Conservation (phyloP, 2,113 vertebrate species). For the Vidua chalybeata region DNA sequence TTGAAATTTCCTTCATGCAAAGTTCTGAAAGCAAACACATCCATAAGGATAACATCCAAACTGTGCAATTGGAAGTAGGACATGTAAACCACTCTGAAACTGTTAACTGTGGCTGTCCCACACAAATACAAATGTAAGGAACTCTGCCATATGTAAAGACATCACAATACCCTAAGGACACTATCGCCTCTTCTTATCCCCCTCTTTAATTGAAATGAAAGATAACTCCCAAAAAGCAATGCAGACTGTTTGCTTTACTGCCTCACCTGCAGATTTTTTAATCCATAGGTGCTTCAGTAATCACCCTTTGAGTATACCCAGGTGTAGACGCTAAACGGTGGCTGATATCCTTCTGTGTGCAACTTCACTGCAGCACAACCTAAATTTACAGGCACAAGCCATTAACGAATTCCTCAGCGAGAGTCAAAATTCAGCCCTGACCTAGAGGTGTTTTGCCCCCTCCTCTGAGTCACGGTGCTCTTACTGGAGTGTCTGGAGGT, state of each 20-base stretch:
- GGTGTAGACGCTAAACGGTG: background rate
- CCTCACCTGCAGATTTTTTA: background rate
- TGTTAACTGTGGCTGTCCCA: background rate
- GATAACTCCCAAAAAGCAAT: background rate
- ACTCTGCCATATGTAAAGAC: background rate
- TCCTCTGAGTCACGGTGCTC: background rate
- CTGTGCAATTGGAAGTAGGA: background rate
- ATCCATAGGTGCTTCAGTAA: background rate
- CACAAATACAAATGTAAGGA: background rate
- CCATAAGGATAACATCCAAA: background rate
- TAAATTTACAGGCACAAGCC: background rate
- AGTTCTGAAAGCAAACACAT: background rate
- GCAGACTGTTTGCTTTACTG: background rate
- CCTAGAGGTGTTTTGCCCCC: background rate
- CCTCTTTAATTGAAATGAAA: accelerated
- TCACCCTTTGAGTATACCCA: background rate
- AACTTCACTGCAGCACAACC: background rate
- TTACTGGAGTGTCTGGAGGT: background rate
- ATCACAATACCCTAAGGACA: too few species aligned
- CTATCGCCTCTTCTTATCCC: background rate
- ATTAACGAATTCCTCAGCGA: background rate
- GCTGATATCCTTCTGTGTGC: background rate
- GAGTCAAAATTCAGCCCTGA: background rate
- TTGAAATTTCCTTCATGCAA: background rate
- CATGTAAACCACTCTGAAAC: background rate